Base-by-base conservation (phyloP, 1,140 invertebrate genomes). In the Lysiphlebus fabarum region DNA sequence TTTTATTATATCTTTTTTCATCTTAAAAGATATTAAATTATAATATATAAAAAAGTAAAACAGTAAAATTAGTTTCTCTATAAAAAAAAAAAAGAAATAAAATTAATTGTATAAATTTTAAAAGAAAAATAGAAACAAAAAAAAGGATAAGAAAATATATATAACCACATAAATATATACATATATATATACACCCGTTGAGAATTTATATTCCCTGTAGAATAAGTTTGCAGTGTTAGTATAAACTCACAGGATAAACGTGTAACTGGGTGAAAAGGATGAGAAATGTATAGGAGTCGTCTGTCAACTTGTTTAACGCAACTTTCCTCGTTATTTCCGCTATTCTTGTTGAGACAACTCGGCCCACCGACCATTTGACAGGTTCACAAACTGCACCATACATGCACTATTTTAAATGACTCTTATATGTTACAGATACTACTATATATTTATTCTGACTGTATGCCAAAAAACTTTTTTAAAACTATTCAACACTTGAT, bases 281-380 rank as follows among this genome's bases (percentile, higher is more conserved):
- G 56, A 58, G 50, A 38, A 38, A 17, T 33, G 45, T 12, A 33
- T 37, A 9, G 57, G 40, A 41, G 44, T 62, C 64, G 54, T 38
- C 55, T 59, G 53, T 61, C 54, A 62, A 62, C 45, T 59, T 62
- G 65, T 62, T 65, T 65, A 61, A 48, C 57, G 50, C 51, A 69
- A 71, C 68, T 71, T 70, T 71, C 63, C 67, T 69, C 68, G 68
- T 70, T 71, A 70, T 64, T 64, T 51, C 54, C 65, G 44, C 57
- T 55, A 59, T 64, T 64, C 58, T 59, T 58, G 63, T 58, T 56
- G 61, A 62, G 63, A 56, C 58, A 43, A 60, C 63, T 64, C 56
- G 53, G 49, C 53, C 53, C 49, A 42, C 37, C 55, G 40, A 48
- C 60, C 43, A 61, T 61, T 61, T 61, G 53, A 61, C 59, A 50